These are phyloP conservation scores for Machaerirhynchus nigripectus DNA, from an alignment of 2,113 vertebrate species.

Conservation along the genomic window DNA sequence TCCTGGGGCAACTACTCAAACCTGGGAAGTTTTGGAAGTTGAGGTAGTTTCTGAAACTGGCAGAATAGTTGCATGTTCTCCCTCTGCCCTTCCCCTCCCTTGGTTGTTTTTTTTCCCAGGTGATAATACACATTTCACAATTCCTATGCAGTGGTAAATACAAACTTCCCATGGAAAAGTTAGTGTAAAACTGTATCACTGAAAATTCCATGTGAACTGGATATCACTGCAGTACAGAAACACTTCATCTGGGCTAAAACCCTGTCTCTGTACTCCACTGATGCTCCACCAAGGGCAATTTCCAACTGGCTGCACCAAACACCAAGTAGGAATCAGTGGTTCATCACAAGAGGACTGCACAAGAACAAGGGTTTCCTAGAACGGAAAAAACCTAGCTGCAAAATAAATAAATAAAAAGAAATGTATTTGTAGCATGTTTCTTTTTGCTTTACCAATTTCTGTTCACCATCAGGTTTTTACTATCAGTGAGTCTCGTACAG, in stretches of 20 bases:
- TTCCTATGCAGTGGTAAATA: not conserved
- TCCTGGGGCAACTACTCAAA: not conserved
- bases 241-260: not conserved
- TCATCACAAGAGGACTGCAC: not conserved
- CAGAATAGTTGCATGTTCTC: fast-evolving
- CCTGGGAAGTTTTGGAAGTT: not conserved
- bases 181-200: not conserved
- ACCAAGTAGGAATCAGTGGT: not conserved
- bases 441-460: not conserved
- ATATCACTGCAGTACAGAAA: not conserved
- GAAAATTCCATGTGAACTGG: not conserved
- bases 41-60: not conserved
- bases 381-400: fast-evolving
- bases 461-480: not conserved
- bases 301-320: not conserved
- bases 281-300: no score
- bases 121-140: not conserved
- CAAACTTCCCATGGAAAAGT: not conserved
- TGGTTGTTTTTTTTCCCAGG: not conserved
- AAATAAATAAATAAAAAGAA: not conserved
- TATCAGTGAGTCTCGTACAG: not conserved
- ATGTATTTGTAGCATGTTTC: fast-evolving
- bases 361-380: not conserved
- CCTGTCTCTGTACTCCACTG: not conserved
- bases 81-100: fast-evolving